Base-by-base conservation (phyloP, 92 coral and sea anemone species). In the Isaurus tuberculatus region DNA sequence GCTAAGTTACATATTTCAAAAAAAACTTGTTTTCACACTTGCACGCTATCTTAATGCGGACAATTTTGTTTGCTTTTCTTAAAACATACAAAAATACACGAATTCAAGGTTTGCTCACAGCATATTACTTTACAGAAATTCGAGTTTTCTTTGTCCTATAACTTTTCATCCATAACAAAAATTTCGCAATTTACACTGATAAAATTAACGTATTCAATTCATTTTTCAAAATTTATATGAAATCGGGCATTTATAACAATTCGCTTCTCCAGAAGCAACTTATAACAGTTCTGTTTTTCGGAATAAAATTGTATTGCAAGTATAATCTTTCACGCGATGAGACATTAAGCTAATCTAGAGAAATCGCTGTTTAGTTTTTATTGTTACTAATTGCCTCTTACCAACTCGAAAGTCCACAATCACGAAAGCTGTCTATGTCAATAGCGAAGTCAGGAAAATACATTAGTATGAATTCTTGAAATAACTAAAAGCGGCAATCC, bases 1-100 rank as follows among this genome's bases (percentile, higher is more conserved):
- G 58, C 80, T 74, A 6, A 74, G 55, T 77, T 31, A 32, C 67
- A 31, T 29, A 74, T 53, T 74, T n/a, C n/a, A n/a, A n/a, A n/a
- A 74, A 74, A 22, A 48, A 26, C 13, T 26, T 49, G 26, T 29
- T 73, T 19, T 6, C 9, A 9, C 29, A 34, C 70, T 60, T 33
- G 15, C 69, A 57, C 36, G 55, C 57, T 65, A 57, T 32, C 55
- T 23, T 11, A 23, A 33, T 33, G 37, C 31, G 17, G 34, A 77
- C 70, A 55, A 55, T 16, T 28, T 28, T 0, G 14, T 17, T 51
- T 22, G 42, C 9, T 49, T 74, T 74, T 46, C 27, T 8, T n/a
- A 73, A 46, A 53, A 34, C 29, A 16, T 4, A 70, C 26, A 29
- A 28, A 15, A 55, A 23, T 23, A n/a, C 44, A 55, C 48, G n/a